Percentiles rank a stretch among this genome's conserved stretches.
These are phyloP conservation scores for Macaca fascicularis DNA, from an alignment of 2,113 vertebrate species.

Conservation along the genomic window DNA sequence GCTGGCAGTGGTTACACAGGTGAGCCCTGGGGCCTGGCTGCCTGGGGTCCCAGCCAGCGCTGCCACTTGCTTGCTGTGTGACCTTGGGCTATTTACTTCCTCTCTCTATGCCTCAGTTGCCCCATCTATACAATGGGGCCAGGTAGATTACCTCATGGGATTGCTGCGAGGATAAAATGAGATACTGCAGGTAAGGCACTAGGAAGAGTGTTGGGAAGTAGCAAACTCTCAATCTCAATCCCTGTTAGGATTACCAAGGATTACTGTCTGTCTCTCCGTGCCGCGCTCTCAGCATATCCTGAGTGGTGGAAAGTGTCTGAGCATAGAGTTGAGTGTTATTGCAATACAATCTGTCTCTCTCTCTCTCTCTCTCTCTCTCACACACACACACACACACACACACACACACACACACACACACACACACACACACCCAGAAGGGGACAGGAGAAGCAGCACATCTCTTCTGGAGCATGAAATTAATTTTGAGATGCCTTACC, in stretches of 20 bases:
- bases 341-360: background rate
- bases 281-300: background rate
- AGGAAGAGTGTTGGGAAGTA: background rate
- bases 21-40: background rate
- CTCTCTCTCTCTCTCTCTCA: too few relatives aligned
- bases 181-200: accelerated
- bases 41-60: background rate
- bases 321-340: background rate
- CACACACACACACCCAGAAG: accelerated
- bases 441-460: background rate
- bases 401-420: background rate
- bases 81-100: background rate
- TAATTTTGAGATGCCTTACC: background rate
- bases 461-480: background rate
- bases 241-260: background rate
- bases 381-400: too few relatives aligned
- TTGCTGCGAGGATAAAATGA: background rate
- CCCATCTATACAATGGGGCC: background rate
- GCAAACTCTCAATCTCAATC: background rate
- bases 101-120: background rate
- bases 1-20: background rate
- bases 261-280: accelerated
- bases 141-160: background rate
- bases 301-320: background rate
- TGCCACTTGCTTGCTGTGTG: background rate